Evolutionary conservation across 1,140 invertebrate species (phyloP).

Genomic region (Panagrolaimus sp.): DNA sequence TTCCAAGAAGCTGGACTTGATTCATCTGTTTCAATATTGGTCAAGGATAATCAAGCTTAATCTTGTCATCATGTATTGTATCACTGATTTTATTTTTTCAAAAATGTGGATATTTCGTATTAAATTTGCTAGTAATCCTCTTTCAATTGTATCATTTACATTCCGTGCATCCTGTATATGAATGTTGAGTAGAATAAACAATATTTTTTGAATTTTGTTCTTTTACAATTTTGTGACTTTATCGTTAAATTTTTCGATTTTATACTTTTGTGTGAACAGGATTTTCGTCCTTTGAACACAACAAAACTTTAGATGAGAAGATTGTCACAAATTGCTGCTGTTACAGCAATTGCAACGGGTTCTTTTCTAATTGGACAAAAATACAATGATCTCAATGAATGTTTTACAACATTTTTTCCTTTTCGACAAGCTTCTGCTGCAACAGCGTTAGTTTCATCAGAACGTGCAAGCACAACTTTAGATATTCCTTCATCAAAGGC

Average conservation of each 20-base stretch:
- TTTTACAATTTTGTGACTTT: too few relatives aligned
- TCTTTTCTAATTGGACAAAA: not conserved
- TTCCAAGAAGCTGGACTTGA: slow-evolving; percentile 40
- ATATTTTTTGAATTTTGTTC: too few relatives aligned
- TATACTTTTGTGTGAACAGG: too few relatives aligned
- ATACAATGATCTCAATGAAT: not conserved
- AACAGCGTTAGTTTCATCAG: not conserved
- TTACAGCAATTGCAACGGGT: slow-evolving; percentile 10
- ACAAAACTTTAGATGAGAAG: too few relatives aligned
- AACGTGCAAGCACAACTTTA: not conserved
- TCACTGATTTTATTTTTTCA: not conserved
- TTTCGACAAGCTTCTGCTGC: not conserved
- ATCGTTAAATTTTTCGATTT: too few relatives aligned
- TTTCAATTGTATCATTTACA: too few relatives aligned
- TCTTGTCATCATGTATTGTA: too few relatives aligned
- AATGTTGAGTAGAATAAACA: too few relatives aligned
- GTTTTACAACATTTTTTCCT: not conserved
- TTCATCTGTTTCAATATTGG: slow-evolving; percentile 26
- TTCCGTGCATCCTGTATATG: too few relatives aligned
- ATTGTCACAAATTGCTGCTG: slow-evolving; percentile 9
- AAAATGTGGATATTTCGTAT: too few relatives aligned
- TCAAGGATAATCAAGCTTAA: slow-evolving; percentile 43
- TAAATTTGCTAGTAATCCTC: too few relatives aligned
- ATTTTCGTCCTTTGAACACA: not conserved
- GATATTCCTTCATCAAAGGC: not conserved